Evolutionary conservation across 2,888 invertebrate species (phyloP), one percentile per base, ranked within the genome.

Genomic region (Papilio demoleus): DNA sequence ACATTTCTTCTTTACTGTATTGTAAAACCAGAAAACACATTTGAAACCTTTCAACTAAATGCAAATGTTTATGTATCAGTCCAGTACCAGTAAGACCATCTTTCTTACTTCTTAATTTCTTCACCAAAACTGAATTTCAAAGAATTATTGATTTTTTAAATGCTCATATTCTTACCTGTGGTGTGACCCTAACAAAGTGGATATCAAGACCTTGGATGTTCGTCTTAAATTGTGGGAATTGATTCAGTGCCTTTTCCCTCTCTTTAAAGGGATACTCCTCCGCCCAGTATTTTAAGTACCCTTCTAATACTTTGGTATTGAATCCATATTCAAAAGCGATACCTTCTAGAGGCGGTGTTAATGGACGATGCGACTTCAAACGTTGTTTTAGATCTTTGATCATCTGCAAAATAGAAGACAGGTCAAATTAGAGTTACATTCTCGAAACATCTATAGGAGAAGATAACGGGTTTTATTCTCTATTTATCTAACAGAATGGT

Each of bases 271-370:
- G 93, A 82, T 96, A 97, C 47, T 94, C 90, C 14, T 94, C 93
- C 5, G 92, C 93, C 98, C 99, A 99, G 85, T 97, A 96, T 14
- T 94, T 90, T 0, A 96, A 78, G 76, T 97, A 93, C 58, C 92
- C 87, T 59, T 94, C 88, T 27, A 97, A 81, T 68, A 94, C 94
- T 0, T 94, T 93, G 0, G 94, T 89, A 79, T 97, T 96, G 82
- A 97, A 95, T 0, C 98, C 98, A 81, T 97, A 98, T 74, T 95
- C 93, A 84, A 97, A 97, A 0, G 90, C 94, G 0, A 93, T 88
- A 22, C 94, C 95, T 85, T 96, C 95, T 17, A 96, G 83, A 0
- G 96, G 95, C 5, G 93, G 91, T 0, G 93, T 84, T 34, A 82
- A 77, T 1, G 75, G 69, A 3, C 85, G 81, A 56, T 81, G 82